Conservation (phyloP, 2,888 invertebrate species). For the Lasioglossum vierecki region DNA sequence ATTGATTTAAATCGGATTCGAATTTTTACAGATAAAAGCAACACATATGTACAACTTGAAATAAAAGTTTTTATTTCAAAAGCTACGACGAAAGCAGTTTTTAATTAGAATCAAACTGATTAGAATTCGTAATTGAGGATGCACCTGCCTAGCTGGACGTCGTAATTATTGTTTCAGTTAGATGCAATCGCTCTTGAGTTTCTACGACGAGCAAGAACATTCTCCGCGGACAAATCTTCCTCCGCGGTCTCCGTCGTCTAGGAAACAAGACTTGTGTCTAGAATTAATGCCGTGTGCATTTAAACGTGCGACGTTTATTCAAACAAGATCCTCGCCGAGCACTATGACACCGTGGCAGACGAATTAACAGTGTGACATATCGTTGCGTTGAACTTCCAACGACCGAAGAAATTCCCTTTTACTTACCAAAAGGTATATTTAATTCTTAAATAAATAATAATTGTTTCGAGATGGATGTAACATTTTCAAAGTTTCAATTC, state of each 20-base stretch:
- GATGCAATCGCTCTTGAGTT: slow-evolving; percentile 51
- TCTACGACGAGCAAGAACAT: slow-evolving; percentile 6
- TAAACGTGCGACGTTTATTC: slow-evolving; percentile 46
- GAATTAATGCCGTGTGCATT: slow-evolving; percentile 53
- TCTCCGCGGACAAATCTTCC: slow-evolving; percentile 41
- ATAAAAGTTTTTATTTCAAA: no score
- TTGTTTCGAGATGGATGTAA: no score
- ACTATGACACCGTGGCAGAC: slow-evolving; percentile 22
- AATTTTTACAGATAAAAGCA: no score
- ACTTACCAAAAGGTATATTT: neutral
- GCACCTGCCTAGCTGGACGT: slow-evolving; percentile 40
- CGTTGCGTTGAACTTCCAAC: slow-evolving; percentile 4
- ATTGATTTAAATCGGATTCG: no score
- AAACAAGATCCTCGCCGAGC: slow-evolving; percentile 33
- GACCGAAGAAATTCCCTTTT: neutral
- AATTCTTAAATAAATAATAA: no score
- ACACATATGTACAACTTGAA: no score
- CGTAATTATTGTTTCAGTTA: slow-evolving; percentile 35
- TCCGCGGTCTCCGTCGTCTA: slow-evolving; percentile 18
- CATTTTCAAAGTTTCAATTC: no score
- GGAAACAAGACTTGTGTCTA: slow-evolving; percentile 41
- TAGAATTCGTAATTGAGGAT: slow-evolving; percentile 20
- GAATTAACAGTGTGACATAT: slow-evolving; percentile 29
- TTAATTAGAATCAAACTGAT: neutral
- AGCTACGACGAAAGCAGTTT: neutral